These are phyloP conservation scores for Catocala fraxini DNA, from an alignment of 2,888 invertebrate species.

Conservation along the genomic window DNA sequence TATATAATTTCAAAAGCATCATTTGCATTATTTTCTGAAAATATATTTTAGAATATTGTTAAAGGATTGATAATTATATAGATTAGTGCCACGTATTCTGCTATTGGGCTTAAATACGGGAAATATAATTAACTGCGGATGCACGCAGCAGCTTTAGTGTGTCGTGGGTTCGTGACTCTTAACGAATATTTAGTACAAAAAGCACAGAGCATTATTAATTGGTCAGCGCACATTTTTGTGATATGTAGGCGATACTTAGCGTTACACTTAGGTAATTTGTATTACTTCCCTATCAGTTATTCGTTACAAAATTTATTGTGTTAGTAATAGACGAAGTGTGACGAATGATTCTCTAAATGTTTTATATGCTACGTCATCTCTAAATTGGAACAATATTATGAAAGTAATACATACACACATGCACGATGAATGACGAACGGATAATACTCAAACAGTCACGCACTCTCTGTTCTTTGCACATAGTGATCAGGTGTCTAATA, in stretches of 20 bases:
- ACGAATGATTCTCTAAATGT: conserved; percentile 5
- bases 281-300: neutral
- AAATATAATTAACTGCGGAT: neutral
- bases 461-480: conserved; percentile 7
- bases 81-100: neutral
- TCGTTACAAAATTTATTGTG: neutral
- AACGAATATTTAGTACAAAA: conserved; percentile 13
- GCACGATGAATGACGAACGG: neutral
- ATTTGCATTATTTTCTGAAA: no score
- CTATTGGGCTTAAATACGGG: conserved; percentile 3
- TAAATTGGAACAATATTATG: conserved; percentile 6
- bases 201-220: conserved; percentile 10
- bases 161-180: no score
- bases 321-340: neutral
- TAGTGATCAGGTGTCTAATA: neutral
- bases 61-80: no score
- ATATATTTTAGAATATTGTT: no score
- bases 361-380: conserved; percentile 8
- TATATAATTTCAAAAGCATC: no score
- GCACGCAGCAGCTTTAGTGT: conserved; percentile 3
- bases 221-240: conserved; percentile 25
- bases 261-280: neutral
- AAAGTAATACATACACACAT: conserved; percentile 2
- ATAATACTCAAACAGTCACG: conserved; percentile 33
- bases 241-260: conserved; percentile 10